Conservation (phyloP, 35 echinoderm and acorn worm genomes). For the Diadema setosum region DNA sequence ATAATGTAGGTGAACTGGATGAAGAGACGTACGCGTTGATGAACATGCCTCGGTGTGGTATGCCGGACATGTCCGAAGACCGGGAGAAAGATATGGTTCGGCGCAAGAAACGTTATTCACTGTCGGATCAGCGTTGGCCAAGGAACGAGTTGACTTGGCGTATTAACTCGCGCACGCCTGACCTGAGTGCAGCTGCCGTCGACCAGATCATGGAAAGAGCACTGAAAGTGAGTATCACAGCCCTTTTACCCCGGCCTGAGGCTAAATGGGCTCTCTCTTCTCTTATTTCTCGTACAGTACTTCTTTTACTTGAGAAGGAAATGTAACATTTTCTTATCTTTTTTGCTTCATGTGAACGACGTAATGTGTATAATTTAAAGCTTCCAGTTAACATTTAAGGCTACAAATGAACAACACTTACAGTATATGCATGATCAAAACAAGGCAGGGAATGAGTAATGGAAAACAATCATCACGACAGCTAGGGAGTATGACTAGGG, state of each 20-base stretch:
- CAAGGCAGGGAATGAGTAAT: not conserved
- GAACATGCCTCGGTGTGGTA: constrained; percentile 43
- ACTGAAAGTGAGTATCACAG: not conserved
- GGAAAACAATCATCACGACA: too few species aligned
- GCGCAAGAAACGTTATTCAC: constrained; percentile 11
- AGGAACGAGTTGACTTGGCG: constrained; percentile 16
- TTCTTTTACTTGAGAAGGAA: not conserved
- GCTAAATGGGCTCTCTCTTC: not conserved
- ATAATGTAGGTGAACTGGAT: constrained; percentile 14
- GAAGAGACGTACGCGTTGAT: not conserved
- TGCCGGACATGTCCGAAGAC: not conserved
- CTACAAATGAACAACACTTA: not conserved
- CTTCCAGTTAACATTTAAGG: not conserved
- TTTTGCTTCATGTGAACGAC: not conserved
- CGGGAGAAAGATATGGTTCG: not conserved
- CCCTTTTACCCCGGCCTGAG: not conserved
- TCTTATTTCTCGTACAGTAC: not conserved
- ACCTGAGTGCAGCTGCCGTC: not conserved
- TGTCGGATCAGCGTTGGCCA: not conserved
- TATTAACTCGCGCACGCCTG: not conserved
- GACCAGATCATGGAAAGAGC: not conserved
- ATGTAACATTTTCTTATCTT: not conserved
- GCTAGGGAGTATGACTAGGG: too few species aligned
- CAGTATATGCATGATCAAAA: not conserved
- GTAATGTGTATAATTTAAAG: not conserved